Percentiles rank a stretch among this genome's conserved stretches.
These are phyloP conservation scores for Acrocephalus scirpaceus DNA, from an alignment of 2,797 vertebrate species.

Conservation along the genomic window DNA sequence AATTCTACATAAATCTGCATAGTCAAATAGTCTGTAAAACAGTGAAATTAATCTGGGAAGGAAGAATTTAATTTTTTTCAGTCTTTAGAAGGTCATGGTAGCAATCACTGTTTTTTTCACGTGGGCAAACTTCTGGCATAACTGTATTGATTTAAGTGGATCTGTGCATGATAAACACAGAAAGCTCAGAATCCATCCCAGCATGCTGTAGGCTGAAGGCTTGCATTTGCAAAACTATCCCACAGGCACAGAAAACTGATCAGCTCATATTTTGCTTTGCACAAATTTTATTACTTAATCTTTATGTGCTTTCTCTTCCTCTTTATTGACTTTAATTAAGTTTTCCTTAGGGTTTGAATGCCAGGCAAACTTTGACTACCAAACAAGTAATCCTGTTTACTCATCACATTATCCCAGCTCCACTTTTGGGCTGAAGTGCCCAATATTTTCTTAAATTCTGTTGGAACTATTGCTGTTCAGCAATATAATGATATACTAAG, in stretches of 20 bases:
- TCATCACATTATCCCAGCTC: constrained; percentile 35
- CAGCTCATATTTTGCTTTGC: constrained; percentile 70
- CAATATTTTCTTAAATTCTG: constrained; percentile 44
- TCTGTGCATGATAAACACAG: not conserved
- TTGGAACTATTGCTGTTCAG: constrained; percentile 30
- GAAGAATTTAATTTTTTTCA: not conserved
- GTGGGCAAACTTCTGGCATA: not conserved
- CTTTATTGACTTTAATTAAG: constrained; percentile 71
- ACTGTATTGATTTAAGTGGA: not conserved
- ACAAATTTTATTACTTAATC: constrained; percentile 72
- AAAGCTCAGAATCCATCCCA: not conserved
- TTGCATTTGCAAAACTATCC: constrained; percentile 67
- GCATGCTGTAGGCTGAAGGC: not conserved
- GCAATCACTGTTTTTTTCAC: not conserved
- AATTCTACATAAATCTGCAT: not conserved
- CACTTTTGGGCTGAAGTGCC: constrained; percentile 27
- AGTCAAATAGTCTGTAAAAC: not conserved
- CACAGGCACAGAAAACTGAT: constrained; percentile 55
- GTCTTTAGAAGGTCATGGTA: not conserved
- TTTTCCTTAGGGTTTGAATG: constrained; percentile 53
- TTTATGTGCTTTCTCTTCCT: constrained; percentile 48
- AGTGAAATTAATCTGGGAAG: not conserved
- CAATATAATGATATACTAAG: not conserved
- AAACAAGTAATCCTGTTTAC: constrained; percentile 65
- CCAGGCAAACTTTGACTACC: constrained; percentile 43